Percentiles rank a stretch among this genome's conserved stretches.
Conservation (phyloP, 2,888 invertebrate species). For the Drosophila conformis region DNA sequence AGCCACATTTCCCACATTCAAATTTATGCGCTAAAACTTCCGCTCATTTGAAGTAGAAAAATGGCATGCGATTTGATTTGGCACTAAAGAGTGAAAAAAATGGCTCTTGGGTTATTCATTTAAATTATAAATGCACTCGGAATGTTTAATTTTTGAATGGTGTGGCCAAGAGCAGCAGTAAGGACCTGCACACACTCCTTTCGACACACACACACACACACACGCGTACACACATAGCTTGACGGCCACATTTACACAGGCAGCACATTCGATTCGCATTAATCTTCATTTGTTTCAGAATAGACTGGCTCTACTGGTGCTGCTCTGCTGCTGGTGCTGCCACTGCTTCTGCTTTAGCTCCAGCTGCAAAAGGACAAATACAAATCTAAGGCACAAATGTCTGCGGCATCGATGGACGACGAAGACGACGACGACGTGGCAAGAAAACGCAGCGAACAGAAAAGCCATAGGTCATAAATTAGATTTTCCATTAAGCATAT, state of each 20-base stretch:
- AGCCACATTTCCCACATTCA: slow-evolving; percentile 52
- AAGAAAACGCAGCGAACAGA: slow-evolving; percentile 79
- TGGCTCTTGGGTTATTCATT: slow-evolving; percentile 74
- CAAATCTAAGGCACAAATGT: slow-evolving; percentile 80
- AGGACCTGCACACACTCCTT: slow-evolving; percentile 26
- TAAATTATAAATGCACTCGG: slow-evolving; percentile 82
- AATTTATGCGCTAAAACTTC: slow-evolving; percentile 81
- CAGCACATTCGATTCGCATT: slow-evolving; percentile 81
- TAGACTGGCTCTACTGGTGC: slow-evolving; percentile 64
- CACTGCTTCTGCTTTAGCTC: slow-evolving; percentile 20
- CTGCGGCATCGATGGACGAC: slow-evolving; percentile 76
- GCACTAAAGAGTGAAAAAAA: slow-evolving; percentile 20
- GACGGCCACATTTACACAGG: slow-evolving; percentile 69
- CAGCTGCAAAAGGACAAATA: slow-evolving; percentile 74
- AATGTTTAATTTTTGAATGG: slow-evolving; percentile 81
- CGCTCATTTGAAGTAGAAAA: slow-evolving; percentile 70
- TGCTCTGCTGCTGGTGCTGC: slow-evolving; percentile 4
- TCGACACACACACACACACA: slow-evolving; percentile 9
- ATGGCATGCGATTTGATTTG: slow-evolving; percentile 64
- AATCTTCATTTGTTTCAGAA: slow-evolving; percentile 81
- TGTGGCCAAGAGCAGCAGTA: slow-evolving; percentile 43
- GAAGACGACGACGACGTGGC: slow-evolving; percentile 36
- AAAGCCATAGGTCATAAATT: slow-evolving; percentile 81
- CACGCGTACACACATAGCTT: slow-evolving; percentile 18
- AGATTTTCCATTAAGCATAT: slow-evolving; percentile 80